A percentile compares a stretch with the other conserved stretches of the same genome.
Conservation (phyloP, 2,797 vertebrate genomes). For the Liparis tanakae region DNA sequence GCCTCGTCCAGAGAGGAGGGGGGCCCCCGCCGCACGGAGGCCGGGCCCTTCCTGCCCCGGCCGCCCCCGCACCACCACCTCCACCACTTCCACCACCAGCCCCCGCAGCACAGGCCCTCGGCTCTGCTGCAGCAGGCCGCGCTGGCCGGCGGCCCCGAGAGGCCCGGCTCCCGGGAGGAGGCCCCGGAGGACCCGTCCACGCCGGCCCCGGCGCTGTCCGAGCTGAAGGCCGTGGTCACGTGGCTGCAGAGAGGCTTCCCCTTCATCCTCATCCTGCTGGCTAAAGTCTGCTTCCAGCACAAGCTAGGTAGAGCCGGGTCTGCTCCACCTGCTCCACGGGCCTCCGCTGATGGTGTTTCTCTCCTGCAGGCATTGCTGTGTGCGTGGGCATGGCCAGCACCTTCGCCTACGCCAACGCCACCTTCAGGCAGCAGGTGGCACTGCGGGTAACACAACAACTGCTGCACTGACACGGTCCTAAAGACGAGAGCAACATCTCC, state of each 20-base stretch:
- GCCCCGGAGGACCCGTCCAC: slow-evolving; percentile 86
- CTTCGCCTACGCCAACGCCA: slow-evolving; percentile 95
- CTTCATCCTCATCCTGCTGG: slow-evolving; percentile 95
- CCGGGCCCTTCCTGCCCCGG: slow-evolving; percentile 80
- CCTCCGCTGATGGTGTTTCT: slow-evolving; percentile 34
- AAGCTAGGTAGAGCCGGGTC: slow-evolving; percentile 86
- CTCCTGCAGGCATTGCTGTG: slow-evolving; percentile 90
- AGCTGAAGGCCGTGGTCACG: slow-evolving; percentile 91
- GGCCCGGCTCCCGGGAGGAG: slow-evolving; percentile 88
- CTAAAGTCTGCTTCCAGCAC: slow-evolving; percentile 98
- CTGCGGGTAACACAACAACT: slow-evolving; percentile 85
- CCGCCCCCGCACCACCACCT: slow-evolving; percentile 75
- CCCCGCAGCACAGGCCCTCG: slow-evolving; percentile 87
- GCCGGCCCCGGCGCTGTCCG: slow-evolving; percentile 92
- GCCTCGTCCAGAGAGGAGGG: slow-evolving; percentile 89
- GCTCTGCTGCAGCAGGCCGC: slow-evolving; percentile 91
- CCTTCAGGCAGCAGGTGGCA: slow-evolving; percentile 94
- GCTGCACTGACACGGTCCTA: not conserved
- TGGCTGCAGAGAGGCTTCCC: slow-evolving; percentile 98
- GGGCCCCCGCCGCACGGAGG: slow-evolving; percentile 82
- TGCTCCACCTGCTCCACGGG: too few species aligned
- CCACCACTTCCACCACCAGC: slow-evolving; percentile 88
- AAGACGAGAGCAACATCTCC: not conserved
- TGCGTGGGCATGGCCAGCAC: slow-evolving; percentile 98
- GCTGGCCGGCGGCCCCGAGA: slow-evolving; percentile 81